These are phyloP conservation scores for Phrynocephalus guinanensis DNA, from an alignment of 2,797 vertebrate genomes.

Conservation along the genomic window DNA sequence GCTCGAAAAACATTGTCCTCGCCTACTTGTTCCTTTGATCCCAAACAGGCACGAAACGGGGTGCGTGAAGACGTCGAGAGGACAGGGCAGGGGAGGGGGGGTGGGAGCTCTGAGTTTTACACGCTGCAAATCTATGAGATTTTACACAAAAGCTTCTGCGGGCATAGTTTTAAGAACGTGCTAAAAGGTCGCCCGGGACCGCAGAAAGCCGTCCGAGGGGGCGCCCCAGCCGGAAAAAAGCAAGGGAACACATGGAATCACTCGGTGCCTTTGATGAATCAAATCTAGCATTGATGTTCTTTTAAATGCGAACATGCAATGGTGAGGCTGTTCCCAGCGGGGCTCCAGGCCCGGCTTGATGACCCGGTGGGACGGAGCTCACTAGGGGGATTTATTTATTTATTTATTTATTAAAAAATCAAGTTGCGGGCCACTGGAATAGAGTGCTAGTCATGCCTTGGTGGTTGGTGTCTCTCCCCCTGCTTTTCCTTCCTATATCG, in stretches of 20 bases:
- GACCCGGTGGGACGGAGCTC: no score
- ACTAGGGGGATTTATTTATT: no score
- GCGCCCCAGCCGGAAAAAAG: conserved; percentile 74
- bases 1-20: conserved; percentile 69
- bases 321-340: conserved; percentile 64
- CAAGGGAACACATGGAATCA: conserved; percentile 77
- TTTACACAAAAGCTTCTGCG: conserved; percentile 84
- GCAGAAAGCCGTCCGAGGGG: conserved; percentile 73
- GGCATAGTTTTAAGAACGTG: conserved; percentile 84
- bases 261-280: conserved; percentile 78
- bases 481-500: no score
- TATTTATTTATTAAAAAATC: not conserved
- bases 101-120: conserved; percentile 67
- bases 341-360: conserved; percentile 28
- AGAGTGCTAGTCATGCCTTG: not conserved
- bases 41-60: conserved; percentile 68
- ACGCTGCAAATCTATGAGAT: conserved; percentile 79
- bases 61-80: conserved; percentile 9
- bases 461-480: no score
- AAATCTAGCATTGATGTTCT: conserved; percentile 76
- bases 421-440: no score
- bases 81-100: conserved; percentile 5
- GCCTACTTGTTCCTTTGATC: conserved; percentile 79
- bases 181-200: conserved; percentile 83
- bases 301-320: conserved; percentile 76